Conservation (phyloP, 1,140 invertebrate species). For the Oppia nitens region DNA sequence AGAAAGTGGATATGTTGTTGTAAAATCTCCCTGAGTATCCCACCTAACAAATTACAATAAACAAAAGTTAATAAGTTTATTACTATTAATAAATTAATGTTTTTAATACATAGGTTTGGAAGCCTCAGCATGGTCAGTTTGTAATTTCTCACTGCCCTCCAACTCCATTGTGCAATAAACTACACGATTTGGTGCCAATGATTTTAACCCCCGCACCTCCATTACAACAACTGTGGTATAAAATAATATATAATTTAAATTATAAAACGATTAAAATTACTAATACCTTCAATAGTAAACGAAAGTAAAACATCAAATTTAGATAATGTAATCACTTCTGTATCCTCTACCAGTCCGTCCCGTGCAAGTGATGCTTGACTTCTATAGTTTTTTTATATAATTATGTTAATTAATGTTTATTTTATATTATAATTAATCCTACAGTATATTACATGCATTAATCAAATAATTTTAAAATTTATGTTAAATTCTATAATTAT, state of each 20-base stretch:
- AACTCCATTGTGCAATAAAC: slow-evolving; percentile 99
- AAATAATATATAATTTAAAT: not conserved
- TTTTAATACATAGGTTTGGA: slow-evolving; percentile 76
- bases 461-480: not conserved
- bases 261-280: not conserved
- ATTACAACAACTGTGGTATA: slow-evolving; percentile 59
- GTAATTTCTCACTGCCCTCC: slow-evolving; percentile 90
- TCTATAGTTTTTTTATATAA: slow-evolving; percentile 27
- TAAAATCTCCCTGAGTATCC: slow-evolving; percentile 96
- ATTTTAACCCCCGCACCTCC: slow-evolving; percentile 96
- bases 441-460: not conserved
- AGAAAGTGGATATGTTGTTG: slow-evolving; percentile 88
- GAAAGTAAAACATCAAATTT: slow-evolving; percentile 93
- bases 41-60: slow-evolving; percentile 41
- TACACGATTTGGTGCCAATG: slow-evolving; percentile 84
- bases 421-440: too few relatives aligned
- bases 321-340: slow-evolving; percentile 49
- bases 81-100: slow-evolving; percentile 1
- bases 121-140: slow-evolving; percentile 97
- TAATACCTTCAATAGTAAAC: slow-evolving; percentile 78
- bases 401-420: too few relatives aligned
- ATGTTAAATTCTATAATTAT: not conserved
- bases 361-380: slow-evolving; percentile 82
- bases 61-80: not conserved
- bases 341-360: slow-evolving; percentile 76